A percentile compares a stretch with the other conserved stretches of the same genome.
These are phyloP conservation scores for Excalfactoria chinensis DNA, from an alignment of 2,113 vertebrate genomes.

Conservation along the genomic window DNA sequence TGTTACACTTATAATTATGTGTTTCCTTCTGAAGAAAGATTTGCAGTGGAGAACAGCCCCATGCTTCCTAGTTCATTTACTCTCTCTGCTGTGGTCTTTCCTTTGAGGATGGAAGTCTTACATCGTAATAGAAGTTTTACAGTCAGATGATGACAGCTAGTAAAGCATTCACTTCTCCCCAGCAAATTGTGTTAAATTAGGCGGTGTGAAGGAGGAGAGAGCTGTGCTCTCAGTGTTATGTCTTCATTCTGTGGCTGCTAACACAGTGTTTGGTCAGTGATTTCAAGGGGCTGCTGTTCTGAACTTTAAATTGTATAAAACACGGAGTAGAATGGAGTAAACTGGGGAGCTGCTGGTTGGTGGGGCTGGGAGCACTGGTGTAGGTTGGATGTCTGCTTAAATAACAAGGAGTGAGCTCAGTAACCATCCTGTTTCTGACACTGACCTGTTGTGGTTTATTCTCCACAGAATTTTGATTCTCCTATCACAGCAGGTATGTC, in stretches of 20 bases:
- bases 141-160: background rate
- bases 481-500: background rate
- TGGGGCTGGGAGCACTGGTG: background rate
- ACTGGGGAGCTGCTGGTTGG: background rate
- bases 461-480: no score
- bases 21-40: background rate
- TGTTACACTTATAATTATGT: background rate
- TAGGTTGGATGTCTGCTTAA: background rate
- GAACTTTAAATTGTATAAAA: background rate
- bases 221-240: background rate
- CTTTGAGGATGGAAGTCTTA: background rate
- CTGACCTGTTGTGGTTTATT: background rate
- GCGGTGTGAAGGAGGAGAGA: background rate
- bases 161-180: background rate
- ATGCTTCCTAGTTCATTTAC: background rate
- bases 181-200: background rate
- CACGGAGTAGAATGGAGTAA: background rate
- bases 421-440: accelerated
- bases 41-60: background rate
- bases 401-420: background rate
- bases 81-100: background rate
- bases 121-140: background rate
- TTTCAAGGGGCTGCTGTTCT: constrained; percentile 4
- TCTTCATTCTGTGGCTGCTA: background rate
- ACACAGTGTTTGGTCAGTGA: background rate